Conservation (phyloP, 2,113 vertebrate genomes). For the Sterrhoptilus dennistouni region DNA sequence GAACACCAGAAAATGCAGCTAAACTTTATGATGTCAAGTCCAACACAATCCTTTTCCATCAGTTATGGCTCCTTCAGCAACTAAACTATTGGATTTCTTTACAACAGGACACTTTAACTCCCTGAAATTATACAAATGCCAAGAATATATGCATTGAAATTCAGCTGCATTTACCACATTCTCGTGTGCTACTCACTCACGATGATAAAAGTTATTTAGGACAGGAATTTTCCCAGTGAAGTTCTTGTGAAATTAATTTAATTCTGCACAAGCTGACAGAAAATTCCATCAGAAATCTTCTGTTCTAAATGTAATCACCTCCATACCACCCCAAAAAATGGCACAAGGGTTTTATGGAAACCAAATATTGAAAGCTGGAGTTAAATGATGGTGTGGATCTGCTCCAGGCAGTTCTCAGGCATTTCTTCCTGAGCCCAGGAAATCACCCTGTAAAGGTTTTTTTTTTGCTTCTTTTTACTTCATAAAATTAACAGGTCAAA, state of each 20-base stretch:
- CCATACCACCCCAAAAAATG: not conserved
- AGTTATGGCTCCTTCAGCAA: not conserved
- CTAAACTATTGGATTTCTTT: not conserved
- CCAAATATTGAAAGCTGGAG: not conserved
- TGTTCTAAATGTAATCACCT: not conserved
- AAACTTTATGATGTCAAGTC: not conserved
- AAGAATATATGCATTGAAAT: not conserved
- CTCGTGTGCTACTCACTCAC: not conserved
- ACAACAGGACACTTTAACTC: not conserved
- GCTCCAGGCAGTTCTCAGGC: not conserved
- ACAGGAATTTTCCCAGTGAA: not conserved
- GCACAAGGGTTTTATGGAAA: not conserved
- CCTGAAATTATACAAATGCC: not conserved
- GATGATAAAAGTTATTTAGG: not conserved
- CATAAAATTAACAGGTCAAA: constrained; percentile 9
- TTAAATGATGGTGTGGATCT: not conserved
- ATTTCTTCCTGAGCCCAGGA: not conserved
- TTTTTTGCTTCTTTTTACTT: not conserved
- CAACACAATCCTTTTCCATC: not conserved
- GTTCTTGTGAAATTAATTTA: not conserved
- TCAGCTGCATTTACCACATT: not conserved
- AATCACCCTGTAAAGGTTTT: not conserved
- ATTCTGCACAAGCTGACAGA: not conserved
- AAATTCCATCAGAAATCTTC: not conserved
- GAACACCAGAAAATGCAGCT: not conserved